These are phyloP conservation scores for Oenanthe melanoleuca DNA, from an alignment of 2,113 vertebrate genomes.

Conservation along the genomic window DNA sequence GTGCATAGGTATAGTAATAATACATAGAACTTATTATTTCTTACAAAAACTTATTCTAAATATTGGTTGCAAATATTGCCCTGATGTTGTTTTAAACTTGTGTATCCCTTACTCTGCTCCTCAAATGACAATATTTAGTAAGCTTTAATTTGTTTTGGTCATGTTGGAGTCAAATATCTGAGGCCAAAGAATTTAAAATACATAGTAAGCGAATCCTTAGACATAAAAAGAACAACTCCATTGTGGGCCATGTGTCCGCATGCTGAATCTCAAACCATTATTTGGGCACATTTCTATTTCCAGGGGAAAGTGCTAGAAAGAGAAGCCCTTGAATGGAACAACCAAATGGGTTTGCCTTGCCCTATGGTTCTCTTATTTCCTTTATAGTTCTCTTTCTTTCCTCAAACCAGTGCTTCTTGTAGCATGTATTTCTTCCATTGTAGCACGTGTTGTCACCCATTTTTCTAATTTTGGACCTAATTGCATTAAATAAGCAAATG, in stretches of 20 bases:
- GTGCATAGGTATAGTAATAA: not conserved
- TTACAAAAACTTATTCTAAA: not conserved
- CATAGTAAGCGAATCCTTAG: not conserved
- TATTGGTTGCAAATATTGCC: not conserved
- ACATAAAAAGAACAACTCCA: not conserved
- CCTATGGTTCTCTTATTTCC: not conserved
- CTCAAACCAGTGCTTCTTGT: not conserved
- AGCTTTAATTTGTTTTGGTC: not conserved
- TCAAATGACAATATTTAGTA: not conserved
- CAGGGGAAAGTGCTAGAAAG: not conserved
- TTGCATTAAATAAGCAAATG: not conserved
- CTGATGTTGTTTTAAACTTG: not conserved
- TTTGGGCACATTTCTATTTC: not conserved
- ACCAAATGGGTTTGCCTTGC: not conserved
- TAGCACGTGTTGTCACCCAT: not conserved
- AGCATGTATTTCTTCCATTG: not conserved
- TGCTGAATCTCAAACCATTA: not conserved
- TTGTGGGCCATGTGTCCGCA: not conserved
- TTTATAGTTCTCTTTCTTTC: not conserved
- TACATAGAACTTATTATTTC: not conserved
- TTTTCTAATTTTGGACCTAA: not conserved
- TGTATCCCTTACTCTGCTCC: not conserved
- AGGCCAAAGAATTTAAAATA: not conserved
- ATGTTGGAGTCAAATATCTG: not conserved
- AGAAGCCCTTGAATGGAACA: not conserved